Conservation (phyloP, 2,888 invertebrate species). For the Trisateles emortualis region DNA sequence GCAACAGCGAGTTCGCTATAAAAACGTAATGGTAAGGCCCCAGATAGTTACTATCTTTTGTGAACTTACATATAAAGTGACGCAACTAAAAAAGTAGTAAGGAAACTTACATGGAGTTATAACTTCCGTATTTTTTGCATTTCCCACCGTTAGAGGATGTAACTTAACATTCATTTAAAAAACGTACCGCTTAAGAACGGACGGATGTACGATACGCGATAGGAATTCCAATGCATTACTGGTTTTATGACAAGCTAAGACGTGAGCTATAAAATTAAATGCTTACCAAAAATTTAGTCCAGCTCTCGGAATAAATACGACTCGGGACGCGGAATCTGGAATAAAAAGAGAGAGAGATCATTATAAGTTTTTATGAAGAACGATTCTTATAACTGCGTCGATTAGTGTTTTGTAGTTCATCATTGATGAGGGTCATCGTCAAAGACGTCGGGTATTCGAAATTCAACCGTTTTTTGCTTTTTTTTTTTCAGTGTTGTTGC, state of each 20-base stretch:
- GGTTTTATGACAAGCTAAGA: constrained; percentile 34
- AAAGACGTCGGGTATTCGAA: too few relatives aligned
- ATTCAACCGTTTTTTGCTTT: too few relatives aligned
- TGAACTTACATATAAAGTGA: too few relatives aligned
- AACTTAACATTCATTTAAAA: constrained; percentile 30
- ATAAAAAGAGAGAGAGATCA: constrained; percentile 33
- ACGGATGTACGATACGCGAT: constrained; percentile 58
- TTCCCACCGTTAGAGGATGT: constrained; percentile 35
- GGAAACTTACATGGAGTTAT: constrained; percentile 17
- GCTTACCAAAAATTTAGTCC: constrained; percentile 60
- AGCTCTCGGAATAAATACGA: constrained; percentile 51
- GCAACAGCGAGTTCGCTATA: too few relatives aligned
- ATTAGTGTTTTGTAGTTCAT: too few relatives aligned
- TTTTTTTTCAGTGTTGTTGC: too few relatives aligned
- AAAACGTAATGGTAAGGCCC: too few relatives aligned
- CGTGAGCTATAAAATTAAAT: constrained; percentile 30
- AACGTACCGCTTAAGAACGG: constrained; percentile 34
- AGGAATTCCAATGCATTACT: constrained; percentile 44
- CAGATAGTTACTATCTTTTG: too few relatives aligned
- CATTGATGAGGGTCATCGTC: too few relatives aligned
- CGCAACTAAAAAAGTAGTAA: constrained; percentile 12
- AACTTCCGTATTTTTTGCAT: constrained; percentile 40
- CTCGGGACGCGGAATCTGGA: constrained; percentile 56
- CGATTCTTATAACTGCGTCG: constrained; percentile 13
- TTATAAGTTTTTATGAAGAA: constrained; percentile 8